Percentiles rank a stretch among this genome's conserved stretches.
Evolutionary conservation across 92 coral and sea anemone genomes (phyloP).

Genomic region (Palythoa grandis): DNA sequence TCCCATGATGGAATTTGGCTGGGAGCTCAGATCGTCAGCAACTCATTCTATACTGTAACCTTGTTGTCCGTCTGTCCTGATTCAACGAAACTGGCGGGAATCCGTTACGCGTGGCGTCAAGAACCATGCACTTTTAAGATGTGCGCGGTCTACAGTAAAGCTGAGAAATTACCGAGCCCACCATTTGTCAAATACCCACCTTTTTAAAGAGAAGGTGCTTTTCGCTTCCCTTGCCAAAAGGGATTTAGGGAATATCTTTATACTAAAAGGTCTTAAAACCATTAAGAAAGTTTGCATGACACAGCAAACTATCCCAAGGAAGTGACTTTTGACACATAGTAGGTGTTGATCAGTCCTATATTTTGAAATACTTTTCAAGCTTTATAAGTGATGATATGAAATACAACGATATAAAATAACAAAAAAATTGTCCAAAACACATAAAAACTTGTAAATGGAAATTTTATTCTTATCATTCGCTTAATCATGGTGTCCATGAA

Average conservation of each 20-base stretch:
- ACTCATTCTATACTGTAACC: constrained; percentile 55
- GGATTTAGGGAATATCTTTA: neutral
- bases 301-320: too few relatives aligned
- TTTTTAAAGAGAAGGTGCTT: constrained; percentile 37
- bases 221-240: neutral
- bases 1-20: constrained; percentile 55
- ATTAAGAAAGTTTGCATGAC: too few relatives aligned
- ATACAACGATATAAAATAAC: too few relatives aligned
- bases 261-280: neutral
- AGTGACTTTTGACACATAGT: too few relatives aligned
- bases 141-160: constrained; percentile 92
- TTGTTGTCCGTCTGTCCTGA: constrained; percentile 67
- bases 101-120: constrained; percentile 91
- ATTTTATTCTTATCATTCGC: too few relatives aligned
- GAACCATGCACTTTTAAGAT: constrained; percentile 83
- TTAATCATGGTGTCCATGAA: too few relatives aligned
- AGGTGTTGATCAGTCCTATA: too few relatives aligned
- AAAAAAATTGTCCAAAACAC: too few relatives aligned
- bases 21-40: constrained; percentile 55
- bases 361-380: too few relatives aligned
- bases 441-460: too few relatives aligned
- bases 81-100: constrained; percentile 56
- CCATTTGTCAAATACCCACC: constrained; percentile 87
- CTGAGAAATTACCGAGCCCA: constrained; percentile 80
- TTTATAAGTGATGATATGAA: too few relatives aligned